Evolutionary conservation across 2,888 invertebrate species (phyloP).

Genomic region (Escarpia spicata): DNA sequence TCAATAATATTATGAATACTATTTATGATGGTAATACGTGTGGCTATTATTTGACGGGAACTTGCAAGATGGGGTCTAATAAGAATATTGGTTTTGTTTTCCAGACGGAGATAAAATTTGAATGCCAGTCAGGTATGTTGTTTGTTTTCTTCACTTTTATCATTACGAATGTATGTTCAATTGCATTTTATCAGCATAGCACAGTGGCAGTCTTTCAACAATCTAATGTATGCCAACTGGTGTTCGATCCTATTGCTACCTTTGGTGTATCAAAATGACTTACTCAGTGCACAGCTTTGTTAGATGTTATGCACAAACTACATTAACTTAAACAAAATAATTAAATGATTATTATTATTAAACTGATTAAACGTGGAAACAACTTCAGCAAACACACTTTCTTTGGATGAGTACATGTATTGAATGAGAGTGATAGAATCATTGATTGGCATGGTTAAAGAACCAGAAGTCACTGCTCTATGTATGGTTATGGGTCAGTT

Average conservation of each 20-base stretch:
- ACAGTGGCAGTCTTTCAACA: background rate
- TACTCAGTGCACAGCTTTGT: background rate
- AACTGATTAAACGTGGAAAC: too few relatives aligned
- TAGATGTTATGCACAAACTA: background rate
- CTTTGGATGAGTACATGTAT: background rate
- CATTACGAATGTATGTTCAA: background rate
- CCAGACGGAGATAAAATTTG: background rate
- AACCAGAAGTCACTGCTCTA: background rate
- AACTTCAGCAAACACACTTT: too few relatives aligned
- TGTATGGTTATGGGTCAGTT: background rate
- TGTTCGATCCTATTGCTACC: background rate
- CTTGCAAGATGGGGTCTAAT: background rate
- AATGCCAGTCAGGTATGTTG: conserved; percentile 8
- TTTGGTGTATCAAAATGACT: background rate
- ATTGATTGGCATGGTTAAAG: background rate
- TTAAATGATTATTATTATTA: too few relatives aligned
- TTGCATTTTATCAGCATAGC: background rate
- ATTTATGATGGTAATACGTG: background rate
- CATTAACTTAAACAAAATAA: too few relatives aligned
- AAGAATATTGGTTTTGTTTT: background rate
- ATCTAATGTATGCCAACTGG: background rate
- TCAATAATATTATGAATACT: background rate
- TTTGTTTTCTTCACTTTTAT: background rate
- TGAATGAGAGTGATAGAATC: background rate
- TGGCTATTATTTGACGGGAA: too few relatives aligned